Base-by-base conservation (phyloP, 1,140 invertebrate genomes). In the Subanguina moxae region DNA sequence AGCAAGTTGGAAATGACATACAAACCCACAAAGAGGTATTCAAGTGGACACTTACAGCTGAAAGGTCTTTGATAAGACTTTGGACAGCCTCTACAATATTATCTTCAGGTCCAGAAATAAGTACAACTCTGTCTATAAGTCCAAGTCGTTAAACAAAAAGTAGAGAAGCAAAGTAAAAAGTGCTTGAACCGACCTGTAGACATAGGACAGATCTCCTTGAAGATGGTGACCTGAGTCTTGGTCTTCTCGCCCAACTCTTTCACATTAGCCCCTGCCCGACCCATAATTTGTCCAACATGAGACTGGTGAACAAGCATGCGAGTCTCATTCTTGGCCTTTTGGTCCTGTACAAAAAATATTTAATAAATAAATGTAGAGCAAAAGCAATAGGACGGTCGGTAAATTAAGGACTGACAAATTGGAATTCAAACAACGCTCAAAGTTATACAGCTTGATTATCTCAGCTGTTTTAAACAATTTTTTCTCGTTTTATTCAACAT, bases 151-250 rank as follows among this genome's bases (percentile, higher is more conserved):
- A n/a, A n/a, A n/a, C n/a, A n/a, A n/a, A n/a, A n/a, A n/a, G n/a
- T n/a, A n/a, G n/a, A n/a, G n/a, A n/a, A n/a, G n/a, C n/a, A n/a
- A n/a, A n/a, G n/a, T n/a, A n/a, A n/a, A n/a, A n/a, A n/a, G n/a
- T n/a, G n/a, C n/a, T n/a, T n/a, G n/a, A n/a, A 38, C 32, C 3
- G 11, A 52, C 23, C 48, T 1, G 48, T 21, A 7, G 48, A 52
- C n/a, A 52, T 52, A 52, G 48, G 48, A 52, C 48, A 52, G n/a
- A 52, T 19, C 23, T 52, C 48, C 15, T 52, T 52, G 48, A 21
- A 52, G 15, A 52, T 25, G 15, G n/a, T 19, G 23, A 52, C 48
- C n/a, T 52, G n/a, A 8, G 48, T 52, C 48, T 52, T 25, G 15
- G 48, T 52, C 48, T 52, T 52, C n/a, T 52, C 48, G 48, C n/a